Evolutionary conservation across 2,113 vertebrate species (phyloP), one percentile per base, ranked within the genome.

Genomic region (Myxocyprinus asiaticus): DNA sequence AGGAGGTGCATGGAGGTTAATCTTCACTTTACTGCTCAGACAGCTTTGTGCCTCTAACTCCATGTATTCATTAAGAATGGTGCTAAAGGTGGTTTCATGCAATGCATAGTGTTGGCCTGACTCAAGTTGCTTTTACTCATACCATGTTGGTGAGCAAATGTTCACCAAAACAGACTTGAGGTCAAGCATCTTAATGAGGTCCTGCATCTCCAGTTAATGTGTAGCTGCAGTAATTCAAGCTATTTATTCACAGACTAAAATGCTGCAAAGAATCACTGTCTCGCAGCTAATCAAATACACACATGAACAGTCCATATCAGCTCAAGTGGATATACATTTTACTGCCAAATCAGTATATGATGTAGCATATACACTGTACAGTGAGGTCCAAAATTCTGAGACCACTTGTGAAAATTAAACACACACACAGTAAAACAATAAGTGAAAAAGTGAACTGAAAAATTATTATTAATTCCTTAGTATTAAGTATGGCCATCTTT

Each of bases 211-310:
- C 50, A 66, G 74, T 76, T 76, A 76, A 76, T 76, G 61, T 76
- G 74, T 76, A 76, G 50, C 74, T 55, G 11, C 33, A 65, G 48
- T 76, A 65, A 63, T 65, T 76, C 48, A 76, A 76, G 74, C 74
- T 44, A 65, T 76, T 76, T 76, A 76, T 76, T 76, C 48, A 76
- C 55, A 59, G 69, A 14, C 56, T 62, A 48, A 73, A 73, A 15
- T 73, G 43, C 67, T 48, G 44, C 44, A n/a, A 61, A 15, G 6
- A 61, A 43, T 65, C 47, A 62, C n/a, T 58, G 10, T 74, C 59
- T 48, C 62, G 17, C 48, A 44, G 73, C 61, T 76, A 51, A 55
- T 65, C 61, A 76, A 50, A 47, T 43, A 51, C 61, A 53, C 22
- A 76, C 22, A 33, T 33, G 22, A 33, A 33, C 22, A 1, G 22